These are phyloP conservation scores for Hydrozoanthus gracilis DNA, from an alignment of 92 coral and sea anemone species.

Conservation along the genomic window DNA sequence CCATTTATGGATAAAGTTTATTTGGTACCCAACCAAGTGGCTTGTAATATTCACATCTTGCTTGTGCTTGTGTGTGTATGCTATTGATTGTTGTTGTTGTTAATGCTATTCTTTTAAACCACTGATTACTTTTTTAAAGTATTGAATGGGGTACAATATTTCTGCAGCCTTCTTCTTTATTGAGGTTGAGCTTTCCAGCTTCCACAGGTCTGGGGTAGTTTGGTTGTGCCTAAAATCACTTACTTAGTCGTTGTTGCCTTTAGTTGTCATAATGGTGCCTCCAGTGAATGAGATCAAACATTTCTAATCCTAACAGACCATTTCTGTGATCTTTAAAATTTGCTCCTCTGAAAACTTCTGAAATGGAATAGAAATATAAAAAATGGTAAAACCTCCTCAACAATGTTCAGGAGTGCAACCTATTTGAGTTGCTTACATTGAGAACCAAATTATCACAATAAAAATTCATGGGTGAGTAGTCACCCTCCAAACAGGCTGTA, in stretches of 20 bases:
- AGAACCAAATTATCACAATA: neutral
- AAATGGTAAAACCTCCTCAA: constrained; percentile 60
- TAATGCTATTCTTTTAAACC: neutral
- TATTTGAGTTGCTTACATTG: neutral
- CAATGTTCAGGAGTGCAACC: neutral
- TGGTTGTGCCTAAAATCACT: constrained; percentile 44
- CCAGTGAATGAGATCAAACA: constrained; percentile 49
- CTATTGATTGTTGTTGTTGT: neutral
- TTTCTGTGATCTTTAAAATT: neutral
- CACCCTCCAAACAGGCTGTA: constrained; percentile 10
- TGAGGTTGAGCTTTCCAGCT: constrained; percentile 3
- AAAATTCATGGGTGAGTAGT: neutral
- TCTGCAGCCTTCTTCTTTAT: constrained; percentile 35
- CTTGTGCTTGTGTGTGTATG: too few species aligned
- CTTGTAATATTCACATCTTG: too few species aligned
- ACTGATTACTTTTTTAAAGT: constrained; percentile 46
- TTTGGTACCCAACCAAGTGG: too few species aligned
- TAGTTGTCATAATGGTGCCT: constrained; percentile 41
- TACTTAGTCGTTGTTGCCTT: constrained; percentile 41
- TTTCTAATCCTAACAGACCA: constrained; percentile 9
- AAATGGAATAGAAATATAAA: constrained; percentile 49
- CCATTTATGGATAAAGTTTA: too few species aligned
- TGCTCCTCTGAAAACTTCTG: constrained; percentile 33
- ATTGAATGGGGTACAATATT: constrained; percentile 34
- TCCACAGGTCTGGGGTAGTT: neutral